Base-by-base conservation (phyloP, 2,797 vertebrate species). In the Paratrypauchen microcephalus region DNA sequence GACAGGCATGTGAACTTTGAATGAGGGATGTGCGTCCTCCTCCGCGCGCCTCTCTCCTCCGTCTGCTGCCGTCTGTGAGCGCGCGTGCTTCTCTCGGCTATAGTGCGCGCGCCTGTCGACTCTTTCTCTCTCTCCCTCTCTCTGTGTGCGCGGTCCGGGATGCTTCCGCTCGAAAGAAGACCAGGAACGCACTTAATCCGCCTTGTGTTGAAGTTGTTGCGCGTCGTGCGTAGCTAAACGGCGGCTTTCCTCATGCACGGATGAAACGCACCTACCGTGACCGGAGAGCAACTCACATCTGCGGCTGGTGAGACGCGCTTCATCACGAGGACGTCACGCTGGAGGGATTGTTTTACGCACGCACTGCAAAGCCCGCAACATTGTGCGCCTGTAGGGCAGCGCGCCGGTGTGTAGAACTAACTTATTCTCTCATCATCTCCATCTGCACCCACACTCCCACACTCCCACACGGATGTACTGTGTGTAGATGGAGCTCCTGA, bases 101-200 rank as follows among this genome's bases (percentile, higher is more conserved):
- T n/a, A 82, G 86, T 85, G 86, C 79, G 82, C 92, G 91, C 87
- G 88, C 85, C 71, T 66, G 75, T 79, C 82, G 85, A 79, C 64
- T 66, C 61, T 74, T 63, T 21, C 8, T n/a, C 57, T 59, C 24
- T 72, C 8, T n/a, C 57, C 32, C 24, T 72, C 63, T 8, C 58
- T 76, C 65, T 28, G 80, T 71, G 74, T 66, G 72, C 61, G 39
- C 58, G 36, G 74, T 63, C 65, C 3, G 75, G 83, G 71, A n/a
- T 47, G 74, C 70, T 83, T 74, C 76, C 60, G 39, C 73, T 24
- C 57, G 69, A 72, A 72, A 47, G 72, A 70, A 18, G 61, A 30
- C 69, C 6, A 55, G 60, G 21, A 70, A 75, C 70, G 47, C 66
- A 61, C 32, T 79, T 66, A 76, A 78, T 78, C 62, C 23, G 30